phyloP scores from a whole-genome alignment of 2,888 invertebrate genomes.

The Chrysolina haemoptera region DNA sequence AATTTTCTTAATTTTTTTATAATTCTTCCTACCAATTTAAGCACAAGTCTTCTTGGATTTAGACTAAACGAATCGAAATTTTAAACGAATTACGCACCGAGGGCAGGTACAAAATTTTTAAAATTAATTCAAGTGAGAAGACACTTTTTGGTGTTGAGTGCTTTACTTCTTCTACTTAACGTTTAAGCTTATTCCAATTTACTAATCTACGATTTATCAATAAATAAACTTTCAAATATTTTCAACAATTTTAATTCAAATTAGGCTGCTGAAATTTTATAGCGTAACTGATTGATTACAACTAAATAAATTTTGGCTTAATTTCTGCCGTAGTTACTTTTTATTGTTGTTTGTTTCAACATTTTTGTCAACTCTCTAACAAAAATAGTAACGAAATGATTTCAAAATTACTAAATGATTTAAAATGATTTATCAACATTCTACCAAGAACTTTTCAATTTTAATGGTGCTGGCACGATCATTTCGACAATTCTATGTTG shows the following conservation, averaged over 20 bases:
- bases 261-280: conserved; percentile 37
- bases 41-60: conserved; percentile 44
- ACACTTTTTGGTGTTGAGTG: conserved; percentile 68
- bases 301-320: not conserved
- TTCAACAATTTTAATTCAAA: conserved; percentile 50
- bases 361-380: not conserved
- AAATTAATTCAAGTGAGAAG: conserved; percentile 62
- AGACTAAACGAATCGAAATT: conserved; percentile 52
- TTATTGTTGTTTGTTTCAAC: conserved; percentile 3
- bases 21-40: conserved; percentile 56
- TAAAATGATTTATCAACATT: conserved; percentile 1
- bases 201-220: conserved; percentile 53
- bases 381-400: not conserved
- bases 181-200: conserved; percentile 40
- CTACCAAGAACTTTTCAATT: not conserved
- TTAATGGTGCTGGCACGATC: too few relatives aligned
- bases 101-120: conserved; percentile 55
- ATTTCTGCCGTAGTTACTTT: conserved; percentile 13
- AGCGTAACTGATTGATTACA: not conserved
- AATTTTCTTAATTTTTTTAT: conserved; percentile 54
- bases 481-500: too few relatives aligned
- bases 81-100: conserved; percentile 54
- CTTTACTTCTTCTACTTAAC: conserved; percentile 43
- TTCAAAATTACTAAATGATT: not conserved
- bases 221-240: conserved; percentile 54